phyloP scores from a whole-genome alignment of 2,888 invertebrate genomes.

The Cephus rjabovi region DNA sequence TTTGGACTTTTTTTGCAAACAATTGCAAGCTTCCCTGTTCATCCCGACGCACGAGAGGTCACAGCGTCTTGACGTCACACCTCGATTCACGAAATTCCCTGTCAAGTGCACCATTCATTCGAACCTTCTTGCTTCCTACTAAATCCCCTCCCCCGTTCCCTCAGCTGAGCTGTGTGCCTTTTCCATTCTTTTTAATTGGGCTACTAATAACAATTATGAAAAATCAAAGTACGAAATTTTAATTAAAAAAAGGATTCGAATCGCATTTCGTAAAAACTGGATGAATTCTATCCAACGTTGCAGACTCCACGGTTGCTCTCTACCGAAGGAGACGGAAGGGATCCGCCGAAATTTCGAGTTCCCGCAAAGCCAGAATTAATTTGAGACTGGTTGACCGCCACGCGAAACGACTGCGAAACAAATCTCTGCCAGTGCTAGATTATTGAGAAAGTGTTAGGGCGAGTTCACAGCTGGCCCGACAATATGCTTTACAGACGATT shows the following conservation, averaged over 20 bases:
- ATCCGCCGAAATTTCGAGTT: no score
- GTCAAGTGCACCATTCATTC: no score
- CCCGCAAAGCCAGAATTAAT: background rate
- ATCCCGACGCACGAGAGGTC: no score
- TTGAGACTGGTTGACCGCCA: conserved; percentile 20
- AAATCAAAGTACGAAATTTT: conserved; percentile 12
- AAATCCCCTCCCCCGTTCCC: no score
- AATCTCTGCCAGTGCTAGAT: conserved; percentile 7
- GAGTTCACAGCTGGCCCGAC: conserved; percentile 26
- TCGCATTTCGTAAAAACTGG: conserved; percentile 21
- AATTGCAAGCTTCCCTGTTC: no score
- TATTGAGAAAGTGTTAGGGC: background rate
- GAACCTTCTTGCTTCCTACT: no score
- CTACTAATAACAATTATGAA: no score
- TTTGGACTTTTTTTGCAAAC: no score
- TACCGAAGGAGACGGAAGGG: background rate
- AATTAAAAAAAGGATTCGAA: conserved; percentile 27
- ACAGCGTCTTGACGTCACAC: no score
- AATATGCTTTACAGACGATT: conserved; percentile 32
- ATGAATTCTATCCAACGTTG: conserved; percentile 24
- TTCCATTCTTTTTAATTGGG: no score
- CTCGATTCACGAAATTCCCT: no score
- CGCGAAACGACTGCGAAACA: background rate
- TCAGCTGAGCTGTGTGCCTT: no score
- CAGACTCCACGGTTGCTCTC: conserved; percentile 9